phyloP scores from a whole-genome alignment of 2,113 vertebrate genomes.

The Ranitomeya imitator region DNA sequence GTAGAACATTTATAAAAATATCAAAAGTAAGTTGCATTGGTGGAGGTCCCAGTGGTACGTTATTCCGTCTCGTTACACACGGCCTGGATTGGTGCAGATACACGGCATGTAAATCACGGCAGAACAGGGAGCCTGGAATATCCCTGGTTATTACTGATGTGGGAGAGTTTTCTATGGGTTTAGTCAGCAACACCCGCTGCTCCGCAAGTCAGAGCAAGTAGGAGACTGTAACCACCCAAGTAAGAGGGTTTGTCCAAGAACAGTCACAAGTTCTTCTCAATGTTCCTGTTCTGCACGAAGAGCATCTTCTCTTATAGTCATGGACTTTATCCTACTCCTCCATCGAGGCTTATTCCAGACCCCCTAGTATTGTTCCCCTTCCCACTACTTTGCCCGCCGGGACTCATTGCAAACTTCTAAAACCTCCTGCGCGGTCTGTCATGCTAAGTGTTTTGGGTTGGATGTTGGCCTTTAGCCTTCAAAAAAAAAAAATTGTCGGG shows the following conservation, averaged over 20 bases:
- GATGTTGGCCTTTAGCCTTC: too few species aligned
- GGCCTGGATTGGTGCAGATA: too few species aligned
- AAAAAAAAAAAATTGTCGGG: too few species aligned
- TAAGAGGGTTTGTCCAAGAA: constrained; percentile 20
- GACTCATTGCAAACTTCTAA: too few species aligned
- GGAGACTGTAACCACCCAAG: constrained; percentile 12
- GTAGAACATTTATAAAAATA: too few species aligned
- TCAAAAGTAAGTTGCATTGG: too few species aligned
- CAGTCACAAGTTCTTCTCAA: not conserved
- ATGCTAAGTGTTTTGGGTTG: too few species aligned
- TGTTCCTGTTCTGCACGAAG: not conserved
- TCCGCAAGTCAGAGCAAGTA: constrained; percentile 40
- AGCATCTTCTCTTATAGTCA: not conserved
- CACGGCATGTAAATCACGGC: not conserved
- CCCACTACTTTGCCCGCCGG: too few species aligned
- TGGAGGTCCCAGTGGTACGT: too few species aligned
- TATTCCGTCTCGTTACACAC: too few species aligned
- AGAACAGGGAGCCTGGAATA: not conserved
- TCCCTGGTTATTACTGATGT: not conserved
- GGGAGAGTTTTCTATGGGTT: constrained; percentile 4
- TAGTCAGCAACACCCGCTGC: constrained; percentile 25
- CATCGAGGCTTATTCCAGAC: not conserved
- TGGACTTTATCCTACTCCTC: not conserved
- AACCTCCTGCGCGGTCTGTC: too few species aligned
- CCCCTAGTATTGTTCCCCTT: not conserved